Conservation (phyloP, 1,140 invertebrate species). For the Cryptotermes secundus region DNA sequence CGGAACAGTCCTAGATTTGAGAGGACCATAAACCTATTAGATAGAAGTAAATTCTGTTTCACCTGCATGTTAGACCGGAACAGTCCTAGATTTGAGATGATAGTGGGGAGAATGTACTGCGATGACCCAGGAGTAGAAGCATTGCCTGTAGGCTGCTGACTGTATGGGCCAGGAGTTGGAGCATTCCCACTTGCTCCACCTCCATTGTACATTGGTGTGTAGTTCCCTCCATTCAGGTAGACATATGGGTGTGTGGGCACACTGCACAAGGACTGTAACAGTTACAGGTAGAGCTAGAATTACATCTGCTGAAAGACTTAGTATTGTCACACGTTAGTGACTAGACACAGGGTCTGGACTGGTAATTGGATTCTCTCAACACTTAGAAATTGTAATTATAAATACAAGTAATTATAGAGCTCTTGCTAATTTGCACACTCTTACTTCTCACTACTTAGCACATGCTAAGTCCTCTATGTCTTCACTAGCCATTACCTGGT, state of each 20-base stretch:
- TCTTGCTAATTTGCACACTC: too few species aligned
- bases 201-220: conserved; percentile 24
- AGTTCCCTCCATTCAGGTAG: conserved; percentile 19
- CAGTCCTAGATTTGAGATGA: conserved; percentile 24
- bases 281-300: too few species aligned
- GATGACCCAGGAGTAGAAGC: conserved; percentile 9
- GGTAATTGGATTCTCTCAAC: too few species aligned
- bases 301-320: too few species aligned
- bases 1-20: conserved; percentile 24
- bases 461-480: too few species aligned
- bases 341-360: too few species aligned
- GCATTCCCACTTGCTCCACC: background rate
- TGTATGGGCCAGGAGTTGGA: conserved; percentile 16
- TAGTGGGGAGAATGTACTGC: conserved; percentile 17
- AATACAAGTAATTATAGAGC: too few species aligned
- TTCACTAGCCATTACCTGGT: too few species aligned
- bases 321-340: too few species aligned
- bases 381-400: too few species aligned
- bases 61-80: conserved; percentile 30
- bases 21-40: background rate
- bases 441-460: too few species aligned
- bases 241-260: background rate
- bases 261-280: background rate
- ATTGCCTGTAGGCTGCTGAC: conserved; percentile 22
- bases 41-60: too few species aligned